phyloP scores from a whole-genome alignment of 2,888 invertebrate genomes.

The Megalurothrips usitatus region DNA sequence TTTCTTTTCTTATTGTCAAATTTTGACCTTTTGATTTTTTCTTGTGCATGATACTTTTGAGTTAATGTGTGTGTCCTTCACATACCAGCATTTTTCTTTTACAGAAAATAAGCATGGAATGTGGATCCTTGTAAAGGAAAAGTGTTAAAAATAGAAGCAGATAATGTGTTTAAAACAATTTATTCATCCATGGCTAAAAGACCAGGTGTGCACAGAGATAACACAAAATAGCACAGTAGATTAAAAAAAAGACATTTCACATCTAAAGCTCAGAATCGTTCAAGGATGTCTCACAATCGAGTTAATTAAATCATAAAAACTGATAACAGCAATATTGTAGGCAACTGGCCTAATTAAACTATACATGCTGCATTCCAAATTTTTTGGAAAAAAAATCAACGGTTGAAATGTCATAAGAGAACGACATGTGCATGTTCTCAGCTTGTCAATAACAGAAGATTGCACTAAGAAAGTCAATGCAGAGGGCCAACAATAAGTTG shows the following conservation, averaged over 20 bases:
- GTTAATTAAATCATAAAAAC: too few species aligned
- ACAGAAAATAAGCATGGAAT: too few species aligned
- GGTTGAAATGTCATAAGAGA: neutral
- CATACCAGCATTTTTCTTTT: too few species aligned
- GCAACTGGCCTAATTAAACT: neutral
- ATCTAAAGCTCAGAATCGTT: neutral
- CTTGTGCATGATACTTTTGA: too few species aligned
- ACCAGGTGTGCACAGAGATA: neutral
- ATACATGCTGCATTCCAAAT: neutral
- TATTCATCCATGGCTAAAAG: neutral
- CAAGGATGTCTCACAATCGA: too few species aligned
- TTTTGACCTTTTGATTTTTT: too few species aligned
- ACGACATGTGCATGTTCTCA: too few species aligned
- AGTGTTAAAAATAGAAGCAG: neutral
- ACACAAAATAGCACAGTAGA: constrained; percentile 5
- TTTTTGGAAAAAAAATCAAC: neutral
- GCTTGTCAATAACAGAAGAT: neutral
- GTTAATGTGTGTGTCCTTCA: too few species aligned
- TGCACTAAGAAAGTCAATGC: constrained; percentile 1
- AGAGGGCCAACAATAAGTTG: neutral
- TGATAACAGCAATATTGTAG: too few species aligned
- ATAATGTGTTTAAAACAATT: constrained; percentile 2
- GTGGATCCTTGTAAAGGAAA: too few species aligned
- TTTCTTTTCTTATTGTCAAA: too few species aligned
- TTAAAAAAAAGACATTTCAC: constrained; percentile 1